Evolutionary conservation across 1,140 invertebrate species (phyloP), one percentile per base, ranked within the genome.

Genomic region (Drosophila tani): DNA sequence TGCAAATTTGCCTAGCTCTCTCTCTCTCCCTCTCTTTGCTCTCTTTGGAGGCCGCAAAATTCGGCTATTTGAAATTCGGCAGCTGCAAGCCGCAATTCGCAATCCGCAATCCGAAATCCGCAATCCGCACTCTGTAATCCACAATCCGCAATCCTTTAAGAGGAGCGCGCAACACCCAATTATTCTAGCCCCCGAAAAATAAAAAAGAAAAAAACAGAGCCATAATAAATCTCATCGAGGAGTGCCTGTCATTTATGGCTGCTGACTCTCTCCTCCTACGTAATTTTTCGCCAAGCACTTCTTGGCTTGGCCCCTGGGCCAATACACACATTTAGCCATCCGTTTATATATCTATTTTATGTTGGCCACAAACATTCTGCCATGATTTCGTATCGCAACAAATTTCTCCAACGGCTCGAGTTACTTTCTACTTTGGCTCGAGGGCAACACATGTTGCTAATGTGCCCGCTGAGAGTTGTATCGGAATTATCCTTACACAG

Each of bases 401-500:
- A 79, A 79, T 79, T 79, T 71, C 53, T 45, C 53, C 53, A 32
- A 59, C 67, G 51, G 66, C 69, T 70, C 43, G 27, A 70, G 67
- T 45, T 68, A 49, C 75, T 64, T 66, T 67, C 49, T 74, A 59
- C 70, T 76, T 41, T 46, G 69, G 68, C 75, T 82, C 51, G 63
- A 84, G 84, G 83, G 81, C 84, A 88, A 87, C 83, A 87, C 84
- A 87, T 87, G 83, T 87, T 87, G 83, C 83, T 87, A 87, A 87
- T 87, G 83, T 83, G 83, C 69, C 83, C 83, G 65, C 73, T 81
- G 83, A 87, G 83, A 83, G 58, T 87, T 88, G 84, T 88, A 82
- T 77, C 74, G 77, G 75, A 87, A 87, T 87, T 88, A 56, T 56
- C 53, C 53, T 56, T 56, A 56, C 35, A 56, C 35, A 56, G 32